Evolutionary conservation across 92 coral and sea anemone species (phyloP).

Genomic region (Virgularia gustaviana): DNA sequence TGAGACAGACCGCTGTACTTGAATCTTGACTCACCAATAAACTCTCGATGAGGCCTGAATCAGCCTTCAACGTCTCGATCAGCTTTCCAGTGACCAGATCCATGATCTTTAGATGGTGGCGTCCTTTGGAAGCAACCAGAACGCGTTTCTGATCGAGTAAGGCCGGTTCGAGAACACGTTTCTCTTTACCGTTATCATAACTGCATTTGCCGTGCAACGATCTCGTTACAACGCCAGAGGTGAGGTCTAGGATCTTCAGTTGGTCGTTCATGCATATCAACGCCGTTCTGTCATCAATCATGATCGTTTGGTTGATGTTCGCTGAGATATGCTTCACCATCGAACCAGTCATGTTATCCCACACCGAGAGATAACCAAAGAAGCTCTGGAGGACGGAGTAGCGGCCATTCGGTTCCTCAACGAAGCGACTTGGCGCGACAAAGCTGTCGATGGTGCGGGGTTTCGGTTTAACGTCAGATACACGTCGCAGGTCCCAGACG

Average conservation of each 20-base stretch:
- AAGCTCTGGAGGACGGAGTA: background rate
- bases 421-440: background rate
- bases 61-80: background rate
- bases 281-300: background rate
- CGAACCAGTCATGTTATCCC: background rate
- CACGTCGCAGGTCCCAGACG: conserved; percentile 1
- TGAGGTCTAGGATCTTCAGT: background rate
- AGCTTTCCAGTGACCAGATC: background rate
- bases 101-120: background rate
- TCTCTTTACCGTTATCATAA: background rate
- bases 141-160: background rate
- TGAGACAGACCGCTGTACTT: background rate
- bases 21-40: background rate
- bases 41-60: background rate
- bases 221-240: background rate
- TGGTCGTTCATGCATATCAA: background rate
- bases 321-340: background rate
- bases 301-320: background rate
- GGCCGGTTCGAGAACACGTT: background rate
- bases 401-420: background rate
- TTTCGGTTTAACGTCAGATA: background rate
- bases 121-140: background rate
- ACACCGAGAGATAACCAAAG: background rate
- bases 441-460: background rate
- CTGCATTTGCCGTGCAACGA: background rate